These are phyloP conservation scores for Drosophila nigrodunni DNA, from an alignment of 1,140 invertebrate genomes.

Conservation along the genomic window DNA sequence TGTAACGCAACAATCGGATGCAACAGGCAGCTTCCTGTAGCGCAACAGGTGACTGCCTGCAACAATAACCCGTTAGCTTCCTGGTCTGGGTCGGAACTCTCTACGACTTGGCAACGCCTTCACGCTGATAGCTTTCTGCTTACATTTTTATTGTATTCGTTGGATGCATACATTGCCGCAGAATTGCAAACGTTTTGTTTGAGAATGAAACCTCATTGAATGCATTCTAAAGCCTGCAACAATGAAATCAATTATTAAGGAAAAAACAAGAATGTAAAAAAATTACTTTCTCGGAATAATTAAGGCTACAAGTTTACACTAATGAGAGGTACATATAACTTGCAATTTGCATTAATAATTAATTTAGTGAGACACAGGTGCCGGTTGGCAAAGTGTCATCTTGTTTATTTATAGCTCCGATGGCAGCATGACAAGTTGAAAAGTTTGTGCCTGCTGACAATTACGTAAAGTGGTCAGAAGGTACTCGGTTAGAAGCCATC, in stretches of 20 bases:
- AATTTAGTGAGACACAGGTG: slow-evolving; percentile 37
- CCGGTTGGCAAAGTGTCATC: slow-evolving; percentile 12
- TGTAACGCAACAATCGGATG: slow-evolving; percentile 17
- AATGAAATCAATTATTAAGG: slow-evolving; percentile 20
- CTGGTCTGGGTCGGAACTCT: slow-evolving; percentile 27
- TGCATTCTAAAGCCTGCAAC: background rate
- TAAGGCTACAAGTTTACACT: background rate
- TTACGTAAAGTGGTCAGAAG: slow-evolving; percentile 39
- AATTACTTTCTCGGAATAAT: slow-evolving; percentile 9
- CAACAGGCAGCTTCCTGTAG: slow-evolving; percentile 27
- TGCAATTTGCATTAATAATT: slow-evolving; percentile 17
- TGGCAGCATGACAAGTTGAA: slow-evolving; percentile 58
- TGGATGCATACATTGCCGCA: background rate
- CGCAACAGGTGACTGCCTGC: slow-evolving; percentile 48
- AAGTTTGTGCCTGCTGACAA: slow-evolving; percentile 51
- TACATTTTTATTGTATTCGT: slow-evolving; percentile 55
- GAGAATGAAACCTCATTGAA: background rate
- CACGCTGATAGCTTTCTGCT: slow-evolving; percentile 47
- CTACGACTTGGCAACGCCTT: slow-evolving; percentile 2
- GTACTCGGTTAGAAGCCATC: slow-evolving; percentile 7
- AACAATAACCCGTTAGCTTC: background rate
- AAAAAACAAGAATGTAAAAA: slow-evolving; percentile 5
- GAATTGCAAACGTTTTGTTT: background rate
- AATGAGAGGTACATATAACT: background rate
- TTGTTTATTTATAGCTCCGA: slow-evolving; percentile 37